phyloP scores from a whole-genome alignment of 1,140 invertebrate genomes.

The Pseudomyrmex flavicornis region DNA sequence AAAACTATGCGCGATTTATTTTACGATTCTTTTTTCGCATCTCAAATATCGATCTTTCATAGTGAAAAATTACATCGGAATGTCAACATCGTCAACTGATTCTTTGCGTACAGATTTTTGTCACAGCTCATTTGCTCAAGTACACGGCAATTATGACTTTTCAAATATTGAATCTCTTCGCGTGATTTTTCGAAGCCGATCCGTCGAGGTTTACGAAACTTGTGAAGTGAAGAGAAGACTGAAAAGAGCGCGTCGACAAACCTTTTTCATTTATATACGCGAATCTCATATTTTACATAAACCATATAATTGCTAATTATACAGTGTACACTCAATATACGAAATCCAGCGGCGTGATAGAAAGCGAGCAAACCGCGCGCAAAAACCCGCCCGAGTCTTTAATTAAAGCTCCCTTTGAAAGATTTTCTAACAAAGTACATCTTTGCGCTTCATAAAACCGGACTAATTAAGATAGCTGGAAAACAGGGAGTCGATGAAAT shows the following conservation, averaged over 20 bases:
- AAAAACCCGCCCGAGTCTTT: constrained; percentile 31
- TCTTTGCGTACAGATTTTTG: not conserved
- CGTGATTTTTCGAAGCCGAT: not conserved
- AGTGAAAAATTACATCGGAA: not conserved
- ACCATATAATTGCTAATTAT: constrained; percentile 35
- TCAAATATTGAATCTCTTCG: not conserved
- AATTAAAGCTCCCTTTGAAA: constrained; percentile 47
- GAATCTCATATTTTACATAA: not conserved
- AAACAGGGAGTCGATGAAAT: constrained; percentile 9
- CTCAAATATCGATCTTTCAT: not conserved
- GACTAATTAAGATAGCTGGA: constrained; percentile 1
- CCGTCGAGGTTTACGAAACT: not conserved
- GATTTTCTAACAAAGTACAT: constrained; percentile 30
- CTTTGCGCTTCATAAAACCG: constrained; percentile 38
- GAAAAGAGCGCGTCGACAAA: not conserved
- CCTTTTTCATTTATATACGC: not conserved
- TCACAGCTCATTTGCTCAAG: not conserved
- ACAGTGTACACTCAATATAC: not conserved
- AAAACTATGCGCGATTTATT: not conserved
- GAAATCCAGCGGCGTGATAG: not conserved
- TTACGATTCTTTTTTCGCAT: not conserved
- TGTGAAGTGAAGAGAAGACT: not conserved
- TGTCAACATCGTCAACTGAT: not conserved
- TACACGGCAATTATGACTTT: constrained; percentile 12
- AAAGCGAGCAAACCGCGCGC: not conserved